phyloP scores from a whole-genome alignment of 1,140 invertebrate species.

The Drosophila carrolli region DNA sequence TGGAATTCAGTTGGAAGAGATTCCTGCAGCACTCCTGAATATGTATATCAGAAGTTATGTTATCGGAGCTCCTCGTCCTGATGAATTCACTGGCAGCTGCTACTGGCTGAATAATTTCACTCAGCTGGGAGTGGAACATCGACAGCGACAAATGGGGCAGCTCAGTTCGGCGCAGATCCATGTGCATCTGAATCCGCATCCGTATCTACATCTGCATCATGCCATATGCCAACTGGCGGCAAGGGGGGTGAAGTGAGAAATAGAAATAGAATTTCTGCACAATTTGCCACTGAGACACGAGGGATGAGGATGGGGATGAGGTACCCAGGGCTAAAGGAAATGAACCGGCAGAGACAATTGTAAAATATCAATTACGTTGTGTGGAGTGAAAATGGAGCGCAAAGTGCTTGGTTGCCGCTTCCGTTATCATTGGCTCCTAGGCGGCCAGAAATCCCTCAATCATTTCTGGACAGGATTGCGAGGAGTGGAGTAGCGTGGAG shows the following conservation, averaged over 20 bases:
- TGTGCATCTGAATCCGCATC: constrained; percentile 26
- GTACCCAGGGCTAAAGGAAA: background rate
- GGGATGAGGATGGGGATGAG: background rate
- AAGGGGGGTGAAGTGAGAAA: constrained; percentile 46
- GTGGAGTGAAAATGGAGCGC: constrained; percentile 62
- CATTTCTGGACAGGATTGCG: constrained; percentile 66
- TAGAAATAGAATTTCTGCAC: constrained; percentile 78
- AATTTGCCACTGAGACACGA: constrained; percentile 54
- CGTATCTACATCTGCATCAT: constrained; percentile 32
- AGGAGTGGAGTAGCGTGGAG: constrained; percentile 17
- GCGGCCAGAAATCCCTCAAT: constrained; percentile 72
- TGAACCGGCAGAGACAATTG: constrained; percentile 62
- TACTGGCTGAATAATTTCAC: constrained; percentile 39
- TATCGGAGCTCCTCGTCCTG: constrained; percentile 6
- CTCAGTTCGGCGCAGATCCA: constrained; percentile 21
- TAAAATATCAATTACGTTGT: constrained; percentile 79
- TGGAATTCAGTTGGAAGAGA: background rate
- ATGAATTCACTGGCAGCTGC: constrained; percentile 39
- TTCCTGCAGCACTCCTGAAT: constrained; percentile 8
- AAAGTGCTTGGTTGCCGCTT: constrained; percentile 63
- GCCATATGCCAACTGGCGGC: constrained; percentile 10
- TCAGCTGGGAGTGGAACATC: constrained; percentile 38
- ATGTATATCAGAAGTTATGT: constrained; percentile 29
- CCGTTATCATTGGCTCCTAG: constrained; percentile 49
- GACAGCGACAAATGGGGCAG: constrained; percentile 44